Evolutionary conservation across 2,113 vertebrate genomes (phyloP), one percentile per base, ranked within the genome.

Genomic region (Empidonax traillii): DNA sequence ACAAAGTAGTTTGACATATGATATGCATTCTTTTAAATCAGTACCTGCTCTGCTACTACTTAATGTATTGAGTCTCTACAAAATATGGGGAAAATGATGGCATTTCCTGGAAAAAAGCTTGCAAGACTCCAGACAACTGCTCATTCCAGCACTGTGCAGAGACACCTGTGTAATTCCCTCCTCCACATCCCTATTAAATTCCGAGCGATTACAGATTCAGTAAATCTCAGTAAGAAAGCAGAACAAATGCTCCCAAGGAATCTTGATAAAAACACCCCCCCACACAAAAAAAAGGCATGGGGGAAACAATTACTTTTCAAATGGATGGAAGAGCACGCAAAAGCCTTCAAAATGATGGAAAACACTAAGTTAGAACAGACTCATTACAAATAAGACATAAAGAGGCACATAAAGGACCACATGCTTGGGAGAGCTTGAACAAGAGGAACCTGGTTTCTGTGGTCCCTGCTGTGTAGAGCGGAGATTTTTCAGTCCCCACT

Each of bases 91-190:
- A 7, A 59, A 80, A 69, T 2, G 0, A 56, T 35, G 8, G 47
- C 41, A 73, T 61, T 92, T 87, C 73, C 58, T 49, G 66, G 52
- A 37, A 89, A 63, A 35, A 85, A 27, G 17, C n/a, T 93, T 73
- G 49, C 51, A 41, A 47, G 61, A 53, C 37, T 47, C 69, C 13
- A 58, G 14, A 69, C 28, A 72, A 74, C 33, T 27, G 23, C n/a
- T 55, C 20, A 23, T 66, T 83, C 25, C 59, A 65, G 39, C 7
- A 61, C 53, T 28, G 19, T 10, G 43, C 30, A 65, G 55, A 74
- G 37, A 49, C 63, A 86, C 7, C 46, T 35, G 10, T 49, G 56
- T 18, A 56, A 82, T 37, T 63, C 22, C 30, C 28, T 83, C 27
- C 66, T 68, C 86, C 53, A 51, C 19, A 67, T 1, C 4, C 37